These are phyloP conservation scores for Amblyteles armatorius DNA, from an alignment of 2,888 invertebrate species.

Conservation along the genomic window DNA sequence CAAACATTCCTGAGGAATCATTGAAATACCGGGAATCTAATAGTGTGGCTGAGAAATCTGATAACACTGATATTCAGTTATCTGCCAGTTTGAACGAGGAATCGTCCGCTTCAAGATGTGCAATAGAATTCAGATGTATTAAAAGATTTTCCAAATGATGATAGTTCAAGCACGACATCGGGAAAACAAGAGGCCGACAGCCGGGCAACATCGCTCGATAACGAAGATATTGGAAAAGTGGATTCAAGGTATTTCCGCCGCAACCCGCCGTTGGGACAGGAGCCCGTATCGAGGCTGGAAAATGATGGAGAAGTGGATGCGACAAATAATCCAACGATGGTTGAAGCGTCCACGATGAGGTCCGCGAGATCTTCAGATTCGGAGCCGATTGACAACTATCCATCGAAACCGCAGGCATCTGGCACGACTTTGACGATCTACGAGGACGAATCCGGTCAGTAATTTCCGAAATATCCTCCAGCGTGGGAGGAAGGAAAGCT, in stretches of 20 bases:
- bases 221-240: background rate
- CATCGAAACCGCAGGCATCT: background rate
- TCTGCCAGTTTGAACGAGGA: background rate
- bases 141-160: background rate
- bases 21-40: background rate
- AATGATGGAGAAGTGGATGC: background rate
- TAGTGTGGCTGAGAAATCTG: background rate
- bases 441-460: background rate
- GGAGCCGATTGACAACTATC: constrained; percentile 1
- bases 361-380: background rate
- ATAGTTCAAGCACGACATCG: background rate
- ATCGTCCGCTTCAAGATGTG: background rate
- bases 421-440: background rate
- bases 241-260: background rate
- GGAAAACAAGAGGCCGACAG: background rate
- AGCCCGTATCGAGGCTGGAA: background rate
- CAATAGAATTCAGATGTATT: background rate
- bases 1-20: background rate
- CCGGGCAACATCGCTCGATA: background rate
- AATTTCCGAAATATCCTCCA: background rate
- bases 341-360: constrained; percentile 12
- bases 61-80: background rate
- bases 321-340: background rate
- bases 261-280: background rate
- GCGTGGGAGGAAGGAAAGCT: background rate